Base-by-base conservation (phyloP, 1,140 invertebrate species). In the Sipha flava region DNA sequence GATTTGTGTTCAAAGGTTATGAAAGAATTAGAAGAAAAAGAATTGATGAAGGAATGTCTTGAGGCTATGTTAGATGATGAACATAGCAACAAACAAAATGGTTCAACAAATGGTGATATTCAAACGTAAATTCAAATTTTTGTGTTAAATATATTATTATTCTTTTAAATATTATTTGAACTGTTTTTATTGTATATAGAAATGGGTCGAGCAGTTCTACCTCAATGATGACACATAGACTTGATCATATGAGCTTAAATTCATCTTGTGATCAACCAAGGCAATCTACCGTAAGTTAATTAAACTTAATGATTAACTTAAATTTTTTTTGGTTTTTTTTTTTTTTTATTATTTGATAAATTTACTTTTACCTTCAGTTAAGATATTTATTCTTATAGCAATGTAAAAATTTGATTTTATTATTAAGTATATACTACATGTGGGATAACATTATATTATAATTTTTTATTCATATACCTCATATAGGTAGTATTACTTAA, bases 21-120 rank as follows among this genome's bases (percentile, higher is more conserved):
- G 86, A 91, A 93, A 86, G 90, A 94, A 83, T 85, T 95, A 21
- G 93, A 95, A 85, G 94, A 95, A 84, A 93, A 95, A 84, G 93
- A 92, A 59, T 85, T 94, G 18, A 94, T 94, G 91, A 91, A 94
- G 83, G 91, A 95, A 84, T 95, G 93, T 83, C 89, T 94, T 73
- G 92, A 94, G 83, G 92, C 91, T 18, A 94, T 94, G 91, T 83
- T 93, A 80, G 92, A 93, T 81, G 93, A 91, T 82, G 90, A 90
- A 81, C 82, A 87, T 54, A 73, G 29, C 34, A 75, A 37, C 21
- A 57, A 52, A 26, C 18, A 12, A 23, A 54, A 54, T 40, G 52
- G 52, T 40, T 18, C 49, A 37, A 21, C 73, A 40, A 77, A 77
- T 57, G 73, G 73, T 1, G 73, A 77, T 59, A 34, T 14, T 37